Base-by-base conservation (phyloP, 1,140 invertebrate genomes). In the Rhizoglyphus robini region DNA sequence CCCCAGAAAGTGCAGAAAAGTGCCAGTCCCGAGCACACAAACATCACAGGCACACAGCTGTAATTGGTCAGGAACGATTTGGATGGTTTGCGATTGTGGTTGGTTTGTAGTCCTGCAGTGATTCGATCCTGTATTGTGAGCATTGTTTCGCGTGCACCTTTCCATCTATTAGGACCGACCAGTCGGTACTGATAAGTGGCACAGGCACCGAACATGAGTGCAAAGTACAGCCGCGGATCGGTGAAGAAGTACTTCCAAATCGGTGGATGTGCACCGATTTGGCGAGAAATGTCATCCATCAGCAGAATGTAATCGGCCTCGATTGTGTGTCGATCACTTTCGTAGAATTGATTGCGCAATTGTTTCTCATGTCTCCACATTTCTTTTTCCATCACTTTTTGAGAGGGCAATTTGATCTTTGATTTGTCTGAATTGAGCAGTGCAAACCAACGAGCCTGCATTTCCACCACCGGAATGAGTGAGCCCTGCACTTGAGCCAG, bases 381-480 rank as follows among this genome's bases (percentile, higher is more conserved):
- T 46, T 67, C 48, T 3, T 23, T 27, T 3, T 65, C 31, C 71
- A 72, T 71, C 48, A 63, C 30, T 64, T 69, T 46, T 15, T 51
- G 13, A 58, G 20, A 25, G 36, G 71, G 71, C 23, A 72, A 38
- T 3, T 49, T 38, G n/a, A 66, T 59, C 58, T 69, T 70, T n/a
- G n/a, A n/a, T n/a, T n/a, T n/a, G 0, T 48, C 58, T 13, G 64
- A 38, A 59, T 71, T 65, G 20, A 72, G 15, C 23, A 47, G 63
- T 1, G 51, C 66, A 58, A 67, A 72, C 68, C 69, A 72, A 15
- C 71, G 67, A 4, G 67, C 46, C 27, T 72, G 71, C 27, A 82
- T 74, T 71, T 81, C 80, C 15, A 75, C 72, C 51, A 81, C 76
- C 8, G 80, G 80, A 65, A 79, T 74, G 20, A 82, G 70, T 34